These are phyloP conservation scores for Onychomys leucogaster DNA, from an alignment of 2,797 vertebrate genomes.

Conservation along the genomic window DNA sequence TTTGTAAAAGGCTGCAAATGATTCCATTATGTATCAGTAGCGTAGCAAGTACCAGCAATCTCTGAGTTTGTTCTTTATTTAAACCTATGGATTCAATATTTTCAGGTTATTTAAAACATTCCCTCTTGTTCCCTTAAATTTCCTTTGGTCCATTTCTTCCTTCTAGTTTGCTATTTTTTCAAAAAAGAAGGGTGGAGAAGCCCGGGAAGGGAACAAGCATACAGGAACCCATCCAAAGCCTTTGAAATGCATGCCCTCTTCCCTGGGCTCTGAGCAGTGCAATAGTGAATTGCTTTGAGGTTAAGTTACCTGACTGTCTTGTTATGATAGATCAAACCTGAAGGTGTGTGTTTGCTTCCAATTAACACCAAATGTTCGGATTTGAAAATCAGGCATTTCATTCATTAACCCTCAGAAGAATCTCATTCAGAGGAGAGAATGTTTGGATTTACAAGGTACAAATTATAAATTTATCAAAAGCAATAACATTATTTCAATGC, in stretches of 20 bases:
- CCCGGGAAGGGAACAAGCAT: fast-evolving
- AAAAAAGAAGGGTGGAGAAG: neutral
- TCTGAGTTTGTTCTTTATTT: slow-evolving; percentile 55
- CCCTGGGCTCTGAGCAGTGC: neutral
- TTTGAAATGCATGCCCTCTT: slow-evolving; percentile 56
- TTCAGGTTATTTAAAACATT: slow-evolving; percentile 29
- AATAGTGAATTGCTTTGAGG: slow-evolving; percentile 73
- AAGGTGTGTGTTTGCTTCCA: slow-evolving; percentile 80
- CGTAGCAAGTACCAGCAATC: neutral
- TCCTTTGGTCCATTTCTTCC: slow-evolving; percentile 7
- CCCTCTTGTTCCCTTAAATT: slow-evolving; percentile 44
- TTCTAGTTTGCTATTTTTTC: slow-evolving; percentile 44
- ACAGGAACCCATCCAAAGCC: neutral
- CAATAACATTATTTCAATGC: slow-evolving; percentile 49
- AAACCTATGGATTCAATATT: slow-evolving; percentile 58
- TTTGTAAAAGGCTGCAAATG: neutral
- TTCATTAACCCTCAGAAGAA: slow-evolving; percentile 81
- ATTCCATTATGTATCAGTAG: neutral
- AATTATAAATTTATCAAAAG: slow-evolving; percentile 77
- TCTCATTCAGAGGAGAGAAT: slow-evolving; percentile 76
- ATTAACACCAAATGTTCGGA: slow-evolving; percentile 80
- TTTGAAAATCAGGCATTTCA: slow-evolving; percentile 78
- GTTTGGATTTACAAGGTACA: slow-evolving; percentile 76
- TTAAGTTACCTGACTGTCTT: slow-evolving; percentile 79
- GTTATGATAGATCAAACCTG: slow-evolving; percentile 78